Conservation (phyloP, 2,797 vertebrate genomes). For the Spondyliosoma cantharus region DNA sequence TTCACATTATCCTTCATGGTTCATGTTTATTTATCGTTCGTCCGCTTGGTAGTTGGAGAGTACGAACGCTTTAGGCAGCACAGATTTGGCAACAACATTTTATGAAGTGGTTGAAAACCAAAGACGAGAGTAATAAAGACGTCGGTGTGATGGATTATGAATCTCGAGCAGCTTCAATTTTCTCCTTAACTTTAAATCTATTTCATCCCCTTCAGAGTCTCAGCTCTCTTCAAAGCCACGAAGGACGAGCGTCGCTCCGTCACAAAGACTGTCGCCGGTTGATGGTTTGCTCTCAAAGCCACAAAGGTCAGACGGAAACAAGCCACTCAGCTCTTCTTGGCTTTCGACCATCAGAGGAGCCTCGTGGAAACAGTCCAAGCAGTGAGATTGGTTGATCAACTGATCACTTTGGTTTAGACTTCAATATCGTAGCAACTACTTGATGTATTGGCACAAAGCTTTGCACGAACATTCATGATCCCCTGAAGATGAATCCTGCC, state of each 20-base stretch:
- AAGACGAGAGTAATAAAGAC: not conserved
- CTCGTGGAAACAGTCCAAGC: conserved; percentile 6
- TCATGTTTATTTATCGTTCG: not conserved
- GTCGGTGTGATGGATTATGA: not conserved
- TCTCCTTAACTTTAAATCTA: conserved; percentile 3
- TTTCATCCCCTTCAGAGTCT: not conserved
- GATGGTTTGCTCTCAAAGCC: conserved; percentile 35
- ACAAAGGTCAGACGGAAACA: conserved; percentile 52
- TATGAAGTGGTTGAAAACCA: not conserved
- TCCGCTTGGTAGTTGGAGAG: not conserved
- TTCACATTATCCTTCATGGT: conserved; percentile 8
- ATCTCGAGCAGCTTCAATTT: conserved; percentile 2
- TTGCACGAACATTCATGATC: not conserved
- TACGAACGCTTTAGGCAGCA: not conserved
- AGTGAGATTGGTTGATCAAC: too few species aligned
- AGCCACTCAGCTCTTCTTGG: conserved; percentile 44
- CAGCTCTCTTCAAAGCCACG: conserved; percentile 33
- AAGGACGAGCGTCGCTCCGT: conserved; percentile 16
- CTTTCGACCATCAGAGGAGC: conserved; percentile 22
- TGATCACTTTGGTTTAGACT: not conserved
- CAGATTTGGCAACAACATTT: not conserved
- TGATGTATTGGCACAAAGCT: not conserved
- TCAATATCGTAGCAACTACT: not conserved
- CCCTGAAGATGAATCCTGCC: not conserved
- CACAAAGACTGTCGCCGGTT: conserved; percentile 26